Percentiles rank a stretch among this genome's conserved stretches.
These are phyloP conservation scores for Brachionus paranguensis DNA, from an alignment of 1,140 invertebrate species.

Conservation along the genomic window DNA sequence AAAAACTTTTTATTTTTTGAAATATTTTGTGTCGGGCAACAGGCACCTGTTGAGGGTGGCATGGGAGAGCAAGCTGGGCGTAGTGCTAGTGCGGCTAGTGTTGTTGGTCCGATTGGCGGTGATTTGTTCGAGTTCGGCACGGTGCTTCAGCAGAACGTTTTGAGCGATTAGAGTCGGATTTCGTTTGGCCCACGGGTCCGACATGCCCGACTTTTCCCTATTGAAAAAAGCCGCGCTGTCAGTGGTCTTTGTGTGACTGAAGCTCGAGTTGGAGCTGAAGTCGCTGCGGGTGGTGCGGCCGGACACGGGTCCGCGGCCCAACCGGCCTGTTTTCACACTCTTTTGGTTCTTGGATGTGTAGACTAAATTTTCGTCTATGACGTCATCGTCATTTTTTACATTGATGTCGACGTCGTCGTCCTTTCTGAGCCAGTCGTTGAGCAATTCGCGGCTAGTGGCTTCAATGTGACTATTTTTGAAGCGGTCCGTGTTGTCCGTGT, in stretches of 20 bases:
- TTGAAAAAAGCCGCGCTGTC: not conserved
- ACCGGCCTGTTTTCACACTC: not conserved
- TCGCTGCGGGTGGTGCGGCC: constrained; percentile 17
- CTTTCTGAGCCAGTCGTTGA: constrained; percentile 5
- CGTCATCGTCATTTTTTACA: not conserved
- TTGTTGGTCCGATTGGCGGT: not conserved
- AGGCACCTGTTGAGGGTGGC: not conserved
- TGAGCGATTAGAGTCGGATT: constrained; percentile 34
- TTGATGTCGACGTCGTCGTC: constrained; percentile 28
- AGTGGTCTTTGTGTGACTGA: not conserved
- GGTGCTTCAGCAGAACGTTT: constrained; percentile 29
- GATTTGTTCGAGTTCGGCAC: constrained; percentile 29
- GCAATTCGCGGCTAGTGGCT: constrained; percentile 22
- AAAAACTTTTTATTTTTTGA: constrained; percentile 9
- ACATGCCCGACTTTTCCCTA: not conserved
- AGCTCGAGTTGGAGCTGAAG: not conserved
- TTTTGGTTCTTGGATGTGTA: not conserved
- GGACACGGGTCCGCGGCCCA: not conserved
- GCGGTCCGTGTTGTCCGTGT: constrained; percentile 5
- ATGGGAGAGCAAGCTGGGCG: not conserved
- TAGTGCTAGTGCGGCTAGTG: constrained; percentile 15
- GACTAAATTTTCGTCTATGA: constrained; percentile 4
- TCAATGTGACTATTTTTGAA: constrained; percentile 30
- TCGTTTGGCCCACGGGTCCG: constrained; percentile 28
- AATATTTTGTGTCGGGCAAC: constrained; percentile 38